phyloP scores from a whole-genome alignment of 2,888 invertebrate species.

The Poecilus cupreus region DNA sequence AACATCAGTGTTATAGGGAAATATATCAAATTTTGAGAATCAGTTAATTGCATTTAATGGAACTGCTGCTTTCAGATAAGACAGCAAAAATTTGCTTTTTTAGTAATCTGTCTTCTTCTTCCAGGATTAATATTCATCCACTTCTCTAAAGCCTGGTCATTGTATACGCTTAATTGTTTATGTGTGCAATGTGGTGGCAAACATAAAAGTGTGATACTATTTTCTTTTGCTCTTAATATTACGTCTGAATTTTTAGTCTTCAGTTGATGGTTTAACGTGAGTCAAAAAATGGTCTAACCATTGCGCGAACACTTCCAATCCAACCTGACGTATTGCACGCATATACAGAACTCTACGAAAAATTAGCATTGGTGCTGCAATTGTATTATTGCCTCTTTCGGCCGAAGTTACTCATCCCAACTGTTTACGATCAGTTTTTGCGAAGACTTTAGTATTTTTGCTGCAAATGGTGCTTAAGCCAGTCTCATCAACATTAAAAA shows the following conservation, averaged over 20 bases:
- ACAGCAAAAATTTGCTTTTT: conserved; percentile 1
- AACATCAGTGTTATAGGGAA: not conserved
- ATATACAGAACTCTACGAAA: conserved; percentile 45
- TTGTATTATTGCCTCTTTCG: conserved; percentile 41
- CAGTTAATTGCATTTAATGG: not conserved
- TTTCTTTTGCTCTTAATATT: conserved; percentile 63
- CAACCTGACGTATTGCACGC: conserved; percentile 64
- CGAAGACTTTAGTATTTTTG: conserved; percentile 64
- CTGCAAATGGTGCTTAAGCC: conserved; percentile 62
- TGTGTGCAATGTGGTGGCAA: conserved; percentile 64
- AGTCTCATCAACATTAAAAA: conserved; percentile 59
- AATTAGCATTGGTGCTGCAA: conserved; percentile 63
- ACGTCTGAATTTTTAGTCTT: conserved; percentile 67
- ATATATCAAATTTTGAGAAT: not conserved
- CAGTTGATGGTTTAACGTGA: conserved; percentile 68
- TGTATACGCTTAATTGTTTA: conserved; percentile 61
- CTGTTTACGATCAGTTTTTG: conserved; percentile 64
- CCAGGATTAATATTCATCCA: conserved; percentile 9
- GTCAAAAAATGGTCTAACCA: conserved; percentile 69
- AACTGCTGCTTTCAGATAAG: not conserved
- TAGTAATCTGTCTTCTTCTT: not conserved
- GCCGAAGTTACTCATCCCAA: conserved; percentile 64
- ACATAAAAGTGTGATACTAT: conserved; percentile 67
- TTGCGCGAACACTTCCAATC: conserved; percentile 67
- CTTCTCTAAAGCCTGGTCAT: not conserved